Percentiles rank a stretch among this genome's conserved stretches.
Conservation (phyloP, 2,113 vertebrate genomes). For the Cairina moschata region DNA sequence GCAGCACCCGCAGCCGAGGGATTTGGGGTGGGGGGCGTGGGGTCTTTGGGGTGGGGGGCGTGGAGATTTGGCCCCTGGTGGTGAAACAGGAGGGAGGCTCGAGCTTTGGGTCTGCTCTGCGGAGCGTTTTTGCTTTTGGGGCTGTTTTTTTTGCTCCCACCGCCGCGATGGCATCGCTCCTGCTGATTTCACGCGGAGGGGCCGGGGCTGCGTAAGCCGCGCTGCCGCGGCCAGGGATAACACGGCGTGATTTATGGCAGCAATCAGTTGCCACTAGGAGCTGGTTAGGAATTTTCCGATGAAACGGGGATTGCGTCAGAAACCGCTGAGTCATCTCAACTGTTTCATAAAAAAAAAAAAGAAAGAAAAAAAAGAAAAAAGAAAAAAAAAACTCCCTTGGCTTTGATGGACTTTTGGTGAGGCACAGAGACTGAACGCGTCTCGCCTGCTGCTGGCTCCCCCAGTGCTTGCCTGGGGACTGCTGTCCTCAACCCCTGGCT, state of each 20-base stretch:
- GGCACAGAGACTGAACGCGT: background rate
- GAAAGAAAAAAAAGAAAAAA: background rate
- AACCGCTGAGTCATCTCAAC: slow-evolving; percentile 69
- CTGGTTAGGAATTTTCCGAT: slow-evolving; percentile 69
- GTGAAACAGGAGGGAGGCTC: background rate
- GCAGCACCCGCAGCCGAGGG: rapidly evolving
- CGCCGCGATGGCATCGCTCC: slow-evolving; percentile 41
- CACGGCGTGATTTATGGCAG: slow-evolving; percentile 58
- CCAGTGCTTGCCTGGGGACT: background rate
- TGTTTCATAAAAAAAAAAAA: slow-evolving; percentile 12
- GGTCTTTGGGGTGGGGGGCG: rapidly evolving
- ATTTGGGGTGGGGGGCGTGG: background rate
- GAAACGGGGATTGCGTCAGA: slow-evolving; percentile 69
- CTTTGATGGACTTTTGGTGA: slow-evolving; percentile 51
- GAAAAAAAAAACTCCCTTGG: background rate
- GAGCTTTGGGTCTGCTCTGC: background rate
- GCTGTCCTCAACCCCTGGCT: background rate
- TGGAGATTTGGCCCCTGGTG: background rate
- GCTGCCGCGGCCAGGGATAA: slow-evolving; percentile 57
- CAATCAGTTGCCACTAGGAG: slow-evolving; percentile 60
- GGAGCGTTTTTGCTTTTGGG: background rate
- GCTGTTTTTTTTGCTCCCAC: background rate
- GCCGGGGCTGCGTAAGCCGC: background rate
- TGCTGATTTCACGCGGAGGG: slow-evolving; percentile 37
- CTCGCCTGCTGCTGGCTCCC: background rate